Base-by-base conservation (phyloP, 2,113 vertebrate genomes). In the Ceyx margarethae region DNA sequence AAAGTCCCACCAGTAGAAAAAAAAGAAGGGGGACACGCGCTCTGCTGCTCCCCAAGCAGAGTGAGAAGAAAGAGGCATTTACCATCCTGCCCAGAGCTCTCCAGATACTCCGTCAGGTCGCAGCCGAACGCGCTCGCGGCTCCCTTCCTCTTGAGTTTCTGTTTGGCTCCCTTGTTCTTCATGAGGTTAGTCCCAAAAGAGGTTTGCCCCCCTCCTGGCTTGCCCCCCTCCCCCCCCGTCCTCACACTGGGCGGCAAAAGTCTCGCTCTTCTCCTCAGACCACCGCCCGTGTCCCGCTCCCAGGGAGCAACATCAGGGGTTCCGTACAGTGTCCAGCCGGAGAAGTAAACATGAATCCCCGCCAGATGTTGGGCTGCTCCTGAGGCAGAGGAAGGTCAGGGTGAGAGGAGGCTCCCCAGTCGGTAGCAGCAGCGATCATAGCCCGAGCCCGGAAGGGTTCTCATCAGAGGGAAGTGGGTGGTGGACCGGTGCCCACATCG, bases 81-180 rank as follows among this genome's bases (percentile, higher is more conserved):
- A 99, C 99, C 99, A 98, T 99, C 99, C 95, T 99, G 99, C 97
- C 98, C 99, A 42, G 99, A 99, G 95, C 81, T 98, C 95, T 99
- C 98, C 83, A 99, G 98, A 97, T 99, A 98, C 90, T 99, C 99
- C 84, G 95, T 98, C 98, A 99, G 97, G 98, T 99, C 99, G 87
- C 99, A 99, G 98, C 99, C 98, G 93, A 99, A 99, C 15, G 98
- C 98, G 90, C 98, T 98, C 57, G 98, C 97, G 73, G 97, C 98
- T 97, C 98, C 98, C 98, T 99, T 99, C 97, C 98, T 98, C 97
- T 98, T 99, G 96, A 98, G 96, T 97, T 99, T 99, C 98, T 98
- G 98, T 97, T 99, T 99, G 82, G 98, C 98, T 95, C 98, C 98
- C 98, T 99, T 99, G 98, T 99, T 99, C 99, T 99, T 99, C 99